Percentiles rank a stretch among this genome's conserved stretches.
Evolutionary conservation across 2,113 vertebrate genomes (phyloP).

Genomic region (Lycaon pictus): DNA sequence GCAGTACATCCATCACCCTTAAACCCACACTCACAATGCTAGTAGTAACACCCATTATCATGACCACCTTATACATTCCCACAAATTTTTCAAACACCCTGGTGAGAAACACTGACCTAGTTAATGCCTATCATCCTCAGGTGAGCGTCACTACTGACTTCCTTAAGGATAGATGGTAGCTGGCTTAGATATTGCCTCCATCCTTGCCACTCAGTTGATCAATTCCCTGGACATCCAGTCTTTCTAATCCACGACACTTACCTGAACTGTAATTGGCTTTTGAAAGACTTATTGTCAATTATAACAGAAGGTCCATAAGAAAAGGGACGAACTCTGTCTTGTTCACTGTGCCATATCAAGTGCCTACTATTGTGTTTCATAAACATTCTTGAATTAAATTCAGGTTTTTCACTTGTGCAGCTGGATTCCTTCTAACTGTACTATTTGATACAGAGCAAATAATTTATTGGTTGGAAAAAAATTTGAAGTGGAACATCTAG

Average conservation of each 20-base stretch:
- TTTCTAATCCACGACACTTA: background rate
- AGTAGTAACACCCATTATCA: background rate
- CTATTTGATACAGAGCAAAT: constrained; percentile 5
- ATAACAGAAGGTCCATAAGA: background rate
- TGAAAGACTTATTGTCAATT: background rate
- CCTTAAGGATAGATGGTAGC: background rate
- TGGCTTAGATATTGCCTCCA: background rate
- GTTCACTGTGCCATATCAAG: background rate
- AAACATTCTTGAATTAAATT: background rate
- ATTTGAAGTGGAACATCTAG: background rate
- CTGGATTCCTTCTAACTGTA: background rate
- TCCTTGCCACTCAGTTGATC: background rate
- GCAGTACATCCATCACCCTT: background rate
- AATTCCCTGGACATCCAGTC: background rate
- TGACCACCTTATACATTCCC: background rate
- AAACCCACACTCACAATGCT: background rate
- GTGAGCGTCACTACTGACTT: background rate
- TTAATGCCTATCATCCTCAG: background rate
- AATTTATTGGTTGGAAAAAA: constrained; percentile 3
- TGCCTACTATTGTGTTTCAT: background rate
- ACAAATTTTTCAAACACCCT: background rate
- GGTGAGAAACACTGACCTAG: background rate
- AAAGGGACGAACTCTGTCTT: background rate
- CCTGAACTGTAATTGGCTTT: background rate
- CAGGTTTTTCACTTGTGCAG: background rate